Base-by-base conservation (phyloP, 2,797 vertebrate genomes). In the Cuniculus paca region DNA sequence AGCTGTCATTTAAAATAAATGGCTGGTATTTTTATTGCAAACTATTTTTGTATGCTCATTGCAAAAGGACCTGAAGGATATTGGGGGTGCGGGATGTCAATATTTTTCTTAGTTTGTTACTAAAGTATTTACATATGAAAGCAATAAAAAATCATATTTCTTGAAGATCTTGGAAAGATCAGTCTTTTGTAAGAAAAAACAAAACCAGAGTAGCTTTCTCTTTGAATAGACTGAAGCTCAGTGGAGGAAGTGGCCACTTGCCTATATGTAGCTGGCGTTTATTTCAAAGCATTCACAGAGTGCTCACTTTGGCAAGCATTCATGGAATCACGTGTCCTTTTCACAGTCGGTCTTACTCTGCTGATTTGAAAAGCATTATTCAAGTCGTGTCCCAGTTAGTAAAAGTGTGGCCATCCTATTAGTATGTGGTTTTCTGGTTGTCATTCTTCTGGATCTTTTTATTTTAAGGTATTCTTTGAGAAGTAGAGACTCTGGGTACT, bases 51-150 rank as follows among this genome's bases (percentile, higher is more conserved):
- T 77, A 42, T 61, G 45, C 2, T 92, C 24, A 65, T 16, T 94
- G 68, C 58, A 52, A 92, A 96, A 85, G 72, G 31, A 85, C 26
- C 12, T 34, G 7, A 94, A 74, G 61, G 50, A 54, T 6, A 22
- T 50, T 61, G 56, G 19, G 52, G 16, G n/a, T n/a, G n/a, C n/a
- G n/a, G 61, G 52, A 19, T 17, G 36, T 70, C 70, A 93, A 14
- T 85, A 60, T 22, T 96, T 93, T 65, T 50, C 50, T 78, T 92
- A 75, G 78, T 85, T 93, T 96, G 8, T 45, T 77, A n/a, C 14
- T 83, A 58, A 94, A 87, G 42, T 95, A 68, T 28, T 95, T 95
- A 91, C 61, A 87, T 70, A 61, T 91, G n/a, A 56, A 95, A 97
- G 52, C 42, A 81, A 96, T 90, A 42, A 90, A 48, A 87, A 88